Percentiles rank a stretch among this genome's conserved stretches.
phyloP scores from a whole-genome alignment of 1,140 invertebrate species.

The Paraescarpia echinospica region DNA sequence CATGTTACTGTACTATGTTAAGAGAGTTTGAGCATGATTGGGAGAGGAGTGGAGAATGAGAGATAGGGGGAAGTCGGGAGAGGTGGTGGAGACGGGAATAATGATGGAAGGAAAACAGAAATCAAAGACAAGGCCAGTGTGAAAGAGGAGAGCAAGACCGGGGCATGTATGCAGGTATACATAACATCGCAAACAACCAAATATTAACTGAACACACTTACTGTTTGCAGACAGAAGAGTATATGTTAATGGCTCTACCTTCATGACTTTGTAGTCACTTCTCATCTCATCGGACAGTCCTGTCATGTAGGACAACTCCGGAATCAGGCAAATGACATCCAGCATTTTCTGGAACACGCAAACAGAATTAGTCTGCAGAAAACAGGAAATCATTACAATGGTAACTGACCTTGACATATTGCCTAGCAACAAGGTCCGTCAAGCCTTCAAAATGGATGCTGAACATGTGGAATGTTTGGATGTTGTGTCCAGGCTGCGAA shows the following conservation, averaged over 20 bases:
- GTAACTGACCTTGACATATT: too few species aligned
- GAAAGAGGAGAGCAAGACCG: too few species aligned
- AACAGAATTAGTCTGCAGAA: neutral
- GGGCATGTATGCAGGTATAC: too few species aligned
- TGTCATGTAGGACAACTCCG: conserved; percentile 38
- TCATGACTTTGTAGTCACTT: conserved; percentile 52
- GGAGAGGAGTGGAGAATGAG: too few species aligned
- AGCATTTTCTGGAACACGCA: neutral
- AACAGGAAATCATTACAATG: neutral
- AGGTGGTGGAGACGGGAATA: too few species aligned
- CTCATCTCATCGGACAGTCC: conserved; percentile 52
- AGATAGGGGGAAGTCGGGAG: too few species aligned
- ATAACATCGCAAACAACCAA: neutral
- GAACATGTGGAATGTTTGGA: too few species aligned
- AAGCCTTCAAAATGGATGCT: too few species aligned
- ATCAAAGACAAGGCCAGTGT: too few species aligned
- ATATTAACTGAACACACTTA: neutral
- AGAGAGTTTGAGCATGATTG: neutral
- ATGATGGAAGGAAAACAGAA: too few species aligned
- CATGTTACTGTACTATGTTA: neutral
- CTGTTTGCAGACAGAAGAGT: neutral
- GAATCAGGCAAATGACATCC: conserved; percentile 10
- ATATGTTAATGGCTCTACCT: conserved; percentile 26
- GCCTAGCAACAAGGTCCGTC: too few species aligned
- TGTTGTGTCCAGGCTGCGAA: too few species aligned